Percentiles rank a stretch among this genome's conserved stretches.
These are phyloP conservation scores for Papilio polytes DNA, from an alignment of 1,140 invertebrate genomes.

Conservation along the genomic window DNA sequence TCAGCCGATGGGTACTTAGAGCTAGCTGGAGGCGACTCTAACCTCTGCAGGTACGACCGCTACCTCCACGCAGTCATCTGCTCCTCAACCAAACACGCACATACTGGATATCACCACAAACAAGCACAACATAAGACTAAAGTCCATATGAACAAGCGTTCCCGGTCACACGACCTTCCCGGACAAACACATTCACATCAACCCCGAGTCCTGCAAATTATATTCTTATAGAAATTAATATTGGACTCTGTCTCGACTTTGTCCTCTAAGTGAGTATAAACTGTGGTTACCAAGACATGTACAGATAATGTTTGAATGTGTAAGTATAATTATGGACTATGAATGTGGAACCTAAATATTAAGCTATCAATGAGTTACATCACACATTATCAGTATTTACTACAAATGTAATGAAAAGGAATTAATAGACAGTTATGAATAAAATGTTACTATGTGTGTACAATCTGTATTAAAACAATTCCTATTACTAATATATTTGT, in stretches of 20 bases:
- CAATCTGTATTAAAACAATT: background rate
- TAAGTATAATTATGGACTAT: constrained; percentile 43
- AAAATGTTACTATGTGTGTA: constrained; percentile 7
- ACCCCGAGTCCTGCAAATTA: constrained; percentile 77
- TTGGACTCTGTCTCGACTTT: constrained; percentile 55
- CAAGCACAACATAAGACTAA: constrained; percentile 55
- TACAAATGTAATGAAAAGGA: background rate
- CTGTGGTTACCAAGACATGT: constrained; percentile 53
- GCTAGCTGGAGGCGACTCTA: constrained; percentile 82
- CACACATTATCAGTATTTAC: constrained; percentile 25
- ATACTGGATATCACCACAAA: constrained; percentile 77
- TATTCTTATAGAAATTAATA: constrained; percentile 78
- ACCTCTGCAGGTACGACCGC: constrained; percentile 85
- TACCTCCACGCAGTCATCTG: constrained; percentile 86
- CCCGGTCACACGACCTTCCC: constrained; percentile 82
- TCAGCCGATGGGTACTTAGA: constrained; percentile 77
- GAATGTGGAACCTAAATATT: background rate
- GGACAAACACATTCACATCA: constrained; percentile 77
- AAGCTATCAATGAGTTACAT: constrained; percentile 21
- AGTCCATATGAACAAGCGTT: constrained; percentile 66
- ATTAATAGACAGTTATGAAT: constrained; percentile 8
- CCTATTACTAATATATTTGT: background rate
- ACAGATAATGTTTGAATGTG: constrained; percentile 46
- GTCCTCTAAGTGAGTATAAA: constrained; percentile 50
- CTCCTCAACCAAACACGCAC: constrained; percentile 75